A percentile compares a stretch with the other conserved stretches of the same genome.
Conservation (phyloP, 2,888 invertebrate species). For the Geophilus truncorum region DNA sequence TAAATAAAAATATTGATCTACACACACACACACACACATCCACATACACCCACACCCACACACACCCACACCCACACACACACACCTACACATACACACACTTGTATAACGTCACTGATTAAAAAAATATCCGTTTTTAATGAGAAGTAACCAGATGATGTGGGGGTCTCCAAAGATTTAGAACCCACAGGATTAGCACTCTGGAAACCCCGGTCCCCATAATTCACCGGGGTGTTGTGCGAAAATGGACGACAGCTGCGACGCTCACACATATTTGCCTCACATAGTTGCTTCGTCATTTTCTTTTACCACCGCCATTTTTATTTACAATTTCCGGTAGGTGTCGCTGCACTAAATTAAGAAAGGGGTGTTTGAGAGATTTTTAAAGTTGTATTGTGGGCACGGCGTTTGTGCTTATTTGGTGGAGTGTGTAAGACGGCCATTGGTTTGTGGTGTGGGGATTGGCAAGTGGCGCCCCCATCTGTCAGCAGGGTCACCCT, state of each 20-base stretch:
- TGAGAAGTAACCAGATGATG: not conserved
- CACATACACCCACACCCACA: no score
- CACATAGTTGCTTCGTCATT: no score
- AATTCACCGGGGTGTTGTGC: not conserved
- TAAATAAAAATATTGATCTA: no score
- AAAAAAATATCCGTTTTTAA: no score
- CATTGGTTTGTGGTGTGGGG: not conserved
- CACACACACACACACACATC: not conserved
- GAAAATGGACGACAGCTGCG: not conserved
- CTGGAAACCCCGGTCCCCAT: no score
- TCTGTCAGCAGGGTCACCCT: constrained; percentile 28
- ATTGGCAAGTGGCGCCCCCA: constrained; percentile 27
- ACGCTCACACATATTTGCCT: not conserved
- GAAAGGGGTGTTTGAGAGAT: not conserved
- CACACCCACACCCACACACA: no score
- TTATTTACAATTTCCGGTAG: no score
- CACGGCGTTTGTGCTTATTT: not conserved
- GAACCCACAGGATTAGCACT: no score
- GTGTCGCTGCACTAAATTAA: no score
- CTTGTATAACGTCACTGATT: no score
- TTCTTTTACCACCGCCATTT: no score
- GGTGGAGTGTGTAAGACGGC: not conserved
- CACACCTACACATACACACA: not conserved
- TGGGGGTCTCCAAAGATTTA: not conserved
- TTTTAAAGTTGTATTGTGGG: not conserved